Evolutionary conservation across 2,797 vertebrate genomes (phyloP), one percentile per base, ranked within the genome.

Genomic region (Hozukius guyotensis): DNA sequence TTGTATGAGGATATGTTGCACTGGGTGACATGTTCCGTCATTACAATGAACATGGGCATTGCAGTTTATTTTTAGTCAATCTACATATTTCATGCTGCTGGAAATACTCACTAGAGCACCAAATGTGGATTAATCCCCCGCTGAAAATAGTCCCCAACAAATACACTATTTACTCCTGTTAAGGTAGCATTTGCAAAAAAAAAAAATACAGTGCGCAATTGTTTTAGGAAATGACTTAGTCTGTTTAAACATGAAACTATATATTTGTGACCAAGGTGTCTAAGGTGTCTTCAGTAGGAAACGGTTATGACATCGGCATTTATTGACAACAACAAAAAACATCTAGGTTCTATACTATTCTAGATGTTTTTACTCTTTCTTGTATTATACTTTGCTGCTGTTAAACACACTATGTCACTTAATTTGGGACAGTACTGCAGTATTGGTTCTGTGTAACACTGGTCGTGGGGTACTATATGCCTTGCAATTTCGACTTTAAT

Each of bases 21-120:
- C 10, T 8, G 1, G 3, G 34, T 60, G 60, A 72, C 60, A 24
- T 22, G 12, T 20, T 75, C 24, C 27, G 59, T 80, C 49, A 77
- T 65, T 74, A 49, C 46, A 49, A 38, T 6, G 0, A 69, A 68
- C 36, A 76, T 34, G 1, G n/a, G 27, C 25, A 56, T n/a, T 22
- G 22, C 2, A 18, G 27, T 81, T 81, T 72, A 77, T 57, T 75
- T 75, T 79, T 5, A 82, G 57, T 63, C 13, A 13, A 22, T 55
- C 27, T 34, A 78, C 24, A 42, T 38, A 63, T 55, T 34, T 6
- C n/a, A 20, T 64, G 34, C 32, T 36, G 53, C 31, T 24, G 6
- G n/a, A 64, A 77, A 75, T 0, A 46, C 14, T 18, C 42, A 46
- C 6, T 25, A 3, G 14, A 53, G 20, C 42, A 22, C 61, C 61